Evolutionary conservation across 2,797 vertebrate species (phyloP).

Genomic region (Spinibarbus caldwelli): DNA sequence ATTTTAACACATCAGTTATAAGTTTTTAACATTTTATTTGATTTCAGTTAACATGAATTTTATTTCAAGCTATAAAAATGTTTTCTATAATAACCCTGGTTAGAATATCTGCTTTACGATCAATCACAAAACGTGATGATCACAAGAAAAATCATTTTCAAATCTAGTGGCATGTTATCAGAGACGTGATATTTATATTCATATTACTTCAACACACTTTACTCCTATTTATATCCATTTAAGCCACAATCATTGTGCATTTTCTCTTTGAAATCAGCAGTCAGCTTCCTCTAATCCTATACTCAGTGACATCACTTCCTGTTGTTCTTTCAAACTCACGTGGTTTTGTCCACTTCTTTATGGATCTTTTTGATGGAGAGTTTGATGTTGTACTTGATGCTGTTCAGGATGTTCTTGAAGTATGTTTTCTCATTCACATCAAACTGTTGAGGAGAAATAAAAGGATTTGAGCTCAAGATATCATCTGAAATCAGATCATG

Average conservation of each 20-base stretch:
- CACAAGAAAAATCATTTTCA: background rate
- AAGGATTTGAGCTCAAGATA: constrained; percentile 7
- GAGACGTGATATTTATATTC: background rate
- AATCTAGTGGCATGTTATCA: background rate
- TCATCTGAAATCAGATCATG: constrained; percentile 6
- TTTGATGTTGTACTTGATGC: constrained; percentile 93
- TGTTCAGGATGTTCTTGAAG: constrained; percentile 97
- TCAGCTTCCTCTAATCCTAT: background rate
- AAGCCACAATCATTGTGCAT: too few relatives aligned
- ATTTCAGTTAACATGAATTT: too few relatives aligned
- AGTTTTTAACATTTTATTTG: too few relatives aligned
- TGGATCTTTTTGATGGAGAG: constrained; percentile 94
- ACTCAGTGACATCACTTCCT: constrained; percentile 1
- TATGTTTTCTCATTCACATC: constrained; percentile 93
- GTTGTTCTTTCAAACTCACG: constrained; percentile 75
- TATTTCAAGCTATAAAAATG: too few relatives aligned
- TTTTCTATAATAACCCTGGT: too few relatives aligned
- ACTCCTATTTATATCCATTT: background rate
- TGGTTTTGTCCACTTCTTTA: constrained; percentile 93
- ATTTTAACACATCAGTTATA: too few relatives aligned
- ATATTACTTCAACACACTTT: too few relatives aligned
- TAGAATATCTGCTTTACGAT: too few relatives aligned
- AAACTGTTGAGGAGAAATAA: constrained; percentile 77
- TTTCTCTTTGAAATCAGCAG: background rate
- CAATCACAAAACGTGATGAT: background rate